Evolutionary conservation across 2,888 invertebrate species (phyloP).

Genomic region (Pterostichus madidus): DNA sequence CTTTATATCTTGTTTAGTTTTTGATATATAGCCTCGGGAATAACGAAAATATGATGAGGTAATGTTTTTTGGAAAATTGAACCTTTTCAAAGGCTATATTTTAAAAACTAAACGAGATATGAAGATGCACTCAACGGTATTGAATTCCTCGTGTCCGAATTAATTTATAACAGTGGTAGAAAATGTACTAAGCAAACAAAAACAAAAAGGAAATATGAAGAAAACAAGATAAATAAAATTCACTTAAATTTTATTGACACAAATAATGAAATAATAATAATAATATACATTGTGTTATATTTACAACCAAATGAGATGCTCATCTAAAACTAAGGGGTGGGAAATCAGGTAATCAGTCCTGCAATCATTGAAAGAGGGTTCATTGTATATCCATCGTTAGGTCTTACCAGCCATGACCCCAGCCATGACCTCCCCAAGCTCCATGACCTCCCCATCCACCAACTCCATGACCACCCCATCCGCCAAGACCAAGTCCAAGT

Average conservation of each 20-base stretch:
- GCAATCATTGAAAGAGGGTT: constrained; percentile 25
- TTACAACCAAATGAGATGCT: constrained; percentile 59
- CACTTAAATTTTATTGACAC: constrained; percentile 46
- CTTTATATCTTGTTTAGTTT: too few relatives aligned
- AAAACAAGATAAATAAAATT: constrained; percentile 1
- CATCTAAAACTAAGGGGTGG: constrained; percentile 50
- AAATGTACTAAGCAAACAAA: too few relatives aligned
- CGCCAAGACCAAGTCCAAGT: constrained; percentile 17
- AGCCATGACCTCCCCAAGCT: constrained; percentile 58
- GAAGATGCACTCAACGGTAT: too few relatives aligned
- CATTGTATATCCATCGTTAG: constrained; percentile 20
- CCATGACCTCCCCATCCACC: constrained; percentile 62
- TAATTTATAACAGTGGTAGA: too few relatives aligned
- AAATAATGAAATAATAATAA: constrained; percentile 36
- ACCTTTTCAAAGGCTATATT: too few relatives aligned
- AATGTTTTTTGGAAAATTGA: too few relatives aligned
- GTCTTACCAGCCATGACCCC: constrained; percentile 63
- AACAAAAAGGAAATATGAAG: too few relatives aligned
- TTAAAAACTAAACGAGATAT: too few relatives aligned
- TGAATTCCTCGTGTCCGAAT: too few relatives aligned
- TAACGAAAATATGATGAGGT: too few relatives aligned
- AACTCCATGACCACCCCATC: constrained; percentile 27
- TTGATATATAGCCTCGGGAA: too few relatives aligned
- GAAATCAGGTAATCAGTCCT: constrained; percentile 58
- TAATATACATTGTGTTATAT: constrained; percentile 52